These are phyloP conservation scores for Leptura quadrifasciata DNA, from an alignment of 2,888 invertebrate species.

Conservation along the genomic window DNA sequence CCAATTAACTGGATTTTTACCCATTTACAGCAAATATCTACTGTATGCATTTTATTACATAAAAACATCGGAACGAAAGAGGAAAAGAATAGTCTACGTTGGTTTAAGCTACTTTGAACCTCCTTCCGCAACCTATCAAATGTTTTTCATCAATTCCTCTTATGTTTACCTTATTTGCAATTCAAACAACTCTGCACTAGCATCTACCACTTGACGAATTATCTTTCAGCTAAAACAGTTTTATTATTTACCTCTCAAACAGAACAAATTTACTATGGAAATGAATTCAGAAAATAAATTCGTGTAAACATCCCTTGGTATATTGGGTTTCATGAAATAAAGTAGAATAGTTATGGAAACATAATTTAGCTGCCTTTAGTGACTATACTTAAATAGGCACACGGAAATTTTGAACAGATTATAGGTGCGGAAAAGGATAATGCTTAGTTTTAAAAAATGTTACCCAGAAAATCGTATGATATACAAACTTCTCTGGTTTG, in stretches of 20 bases:
- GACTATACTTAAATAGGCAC: neutral
- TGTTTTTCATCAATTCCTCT: conserved; percentile 29
- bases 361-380: neutral
- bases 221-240: conserved; percentile 22
- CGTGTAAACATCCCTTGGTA: conserved; percentile 1
- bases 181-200: conserved; percentile 31
- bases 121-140: conserved; percentile 5
- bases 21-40: neutral
- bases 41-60: conserved; percentile 7
- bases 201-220: conserved; percentile 30
- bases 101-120: neutral
- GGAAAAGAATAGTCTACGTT: neutral
- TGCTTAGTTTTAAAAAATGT: too few species aligned
- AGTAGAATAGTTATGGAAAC: neutral
- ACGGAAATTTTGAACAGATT: too few species aligned
- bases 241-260: conserved; percentile 27
- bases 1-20: neutral
- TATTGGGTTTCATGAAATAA: neutral
- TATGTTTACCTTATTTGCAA: conserved; percentile 37
- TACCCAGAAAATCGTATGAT: too few species aligned
- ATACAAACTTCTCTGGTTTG: too few species aligned
- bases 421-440: too few species aligned
- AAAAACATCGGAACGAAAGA: neutral
- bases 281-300: conserved; percentile 25
- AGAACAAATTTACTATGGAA: conserved; percentile 23